Conservation (phyloP, 2,797 vertebrate species). For the Leptatherina wallacei region DNA sequence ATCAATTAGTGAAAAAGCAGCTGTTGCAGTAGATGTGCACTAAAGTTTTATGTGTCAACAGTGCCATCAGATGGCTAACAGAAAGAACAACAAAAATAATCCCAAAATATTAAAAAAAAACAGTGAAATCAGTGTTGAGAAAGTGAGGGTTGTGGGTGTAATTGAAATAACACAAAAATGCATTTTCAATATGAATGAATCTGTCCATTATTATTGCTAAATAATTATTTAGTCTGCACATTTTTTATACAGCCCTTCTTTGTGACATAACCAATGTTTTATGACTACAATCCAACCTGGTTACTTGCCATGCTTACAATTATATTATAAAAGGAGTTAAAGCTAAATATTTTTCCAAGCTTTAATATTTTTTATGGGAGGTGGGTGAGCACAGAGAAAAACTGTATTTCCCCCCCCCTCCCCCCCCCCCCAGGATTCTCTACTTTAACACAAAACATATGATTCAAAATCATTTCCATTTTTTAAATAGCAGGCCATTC, state of each 20-base stretch:
- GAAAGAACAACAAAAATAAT: conserved; percentile 37
- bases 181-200: not conserved
- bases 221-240: not conserved
- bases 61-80: conserved; percentile 40
- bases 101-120: not conserved
- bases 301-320: not conserved
- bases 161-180: not conserved
- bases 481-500: too few species aligned
- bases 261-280: too few species aligned
- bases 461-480: too few species aligned
- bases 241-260: too few species aligned
- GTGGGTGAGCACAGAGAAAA: too few species aligned
- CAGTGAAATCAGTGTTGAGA: not conserved
- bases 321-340: not conserved
- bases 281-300: not conserved
- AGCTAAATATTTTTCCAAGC: too few species aligned
- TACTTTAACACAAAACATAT: too few species aligned
- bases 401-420: too few species aligned
- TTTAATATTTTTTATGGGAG: too few species aligned
- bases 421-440: too few species aligned
- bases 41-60: conserved; percentile 11
- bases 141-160: not conserved
- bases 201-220: not conserved
- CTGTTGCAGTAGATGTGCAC: not conserved
- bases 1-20: not conserved